Evolutionary conservation across 2,113 vertebrate species (phyloP).

Genomic region (Leucoraja erinaceus): DNA sequence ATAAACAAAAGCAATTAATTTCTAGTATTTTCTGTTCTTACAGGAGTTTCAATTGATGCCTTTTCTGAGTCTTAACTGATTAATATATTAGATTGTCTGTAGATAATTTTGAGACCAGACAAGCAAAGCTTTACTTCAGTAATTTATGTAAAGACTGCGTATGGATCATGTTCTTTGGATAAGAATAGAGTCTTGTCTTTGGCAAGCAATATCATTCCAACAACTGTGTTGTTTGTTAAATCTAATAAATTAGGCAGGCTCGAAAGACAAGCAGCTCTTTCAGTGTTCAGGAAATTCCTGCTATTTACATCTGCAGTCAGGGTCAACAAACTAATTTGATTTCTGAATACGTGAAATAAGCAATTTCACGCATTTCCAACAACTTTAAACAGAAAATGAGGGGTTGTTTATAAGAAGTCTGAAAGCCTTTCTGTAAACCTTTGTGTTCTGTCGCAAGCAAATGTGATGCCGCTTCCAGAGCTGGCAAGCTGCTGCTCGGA

Average conservation of each 20-base stretch:
- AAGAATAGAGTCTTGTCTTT: slow-evolving; percentile 16
- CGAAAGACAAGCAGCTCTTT: slow-evolving; percentile 27
- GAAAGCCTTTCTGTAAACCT: slow-evolving; percentile 29
- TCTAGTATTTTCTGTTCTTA: neutral
- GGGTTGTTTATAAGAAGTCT: slow-evolving; percentile 31
- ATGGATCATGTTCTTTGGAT: neutral
- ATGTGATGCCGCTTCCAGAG: neutral
- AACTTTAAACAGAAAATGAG: slow-evolving; percentile 32
- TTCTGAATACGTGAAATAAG: slow-evolving; percentile 21
- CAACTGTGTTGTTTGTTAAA: slow-evolving; percentile 13
- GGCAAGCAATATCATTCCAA: neutral
- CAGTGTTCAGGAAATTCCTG: slow-evolving; percentile 28
- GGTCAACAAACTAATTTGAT: slow-evolving; percentile 11
- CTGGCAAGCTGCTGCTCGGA: slow-evolving; percentile 9
- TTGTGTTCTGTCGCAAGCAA: neutral
- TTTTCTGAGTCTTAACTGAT: slow-evolving; percentile 23
- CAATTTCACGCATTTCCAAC: slow-evolving; percentile 34
- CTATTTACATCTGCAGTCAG: slow-evolving; percentile 29
- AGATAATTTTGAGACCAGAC: slow-evolving; percentile 6
- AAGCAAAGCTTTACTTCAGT: neutral
- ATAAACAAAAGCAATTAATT: too few species aligned
- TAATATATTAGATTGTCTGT: slow-evolving; percentile 8
- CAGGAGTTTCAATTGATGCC: neutral
- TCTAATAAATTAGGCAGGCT: neutral
- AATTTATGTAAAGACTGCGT: neutral